Conservation (phyloP, 2,888 invertebrate species). For the Iselma pallidipennis region DNA sequence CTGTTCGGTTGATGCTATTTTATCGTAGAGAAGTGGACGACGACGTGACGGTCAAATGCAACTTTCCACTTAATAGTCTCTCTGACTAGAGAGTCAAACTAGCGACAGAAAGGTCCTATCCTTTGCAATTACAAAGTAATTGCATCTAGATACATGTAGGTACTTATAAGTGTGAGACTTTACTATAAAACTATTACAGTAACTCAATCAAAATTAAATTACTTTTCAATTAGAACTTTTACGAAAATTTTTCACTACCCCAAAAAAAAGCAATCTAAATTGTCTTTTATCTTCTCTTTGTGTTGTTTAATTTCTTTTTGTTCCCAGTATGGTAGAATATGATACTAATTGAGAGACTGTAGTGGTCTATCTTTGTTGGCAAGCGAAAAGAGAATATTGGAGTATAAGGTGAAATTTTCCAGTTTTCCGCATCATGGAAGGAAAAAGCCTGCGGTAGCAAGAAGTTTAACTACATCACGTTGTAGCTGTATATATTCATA, state of each 20-base stretch:
- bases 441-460: slow-evolving; percentile 29
- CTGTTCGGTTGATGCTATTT: neutral
- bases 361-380: neutral
- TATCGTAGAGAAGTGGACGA: neutral
- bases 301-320: neutral
- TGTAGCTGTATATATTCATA: slow-evolving; percentile 33
- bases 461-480: slow-evolving; percentile 37
- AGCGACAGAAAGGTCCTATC: no score
- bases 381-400: no score
- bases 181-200: no score
- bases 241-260: neutral
- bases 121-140: neutral
- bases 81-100: neutral
- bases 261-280: neutral
- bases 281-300: neutral
- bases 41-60: neutral
- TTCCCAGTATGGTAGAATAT: neutral
- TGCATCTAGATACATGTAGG: neutral
- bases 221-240: neutral
- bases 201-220: neutral
- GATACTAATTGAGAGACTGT: neutral
- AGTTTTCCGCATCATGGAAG: slow-evolving; percentile 17
- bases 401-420: neutral
- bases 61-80: neutral
- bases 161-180: no score